These are phyloP conservation scores for Harpagus bidentatus DNA, from an alignment of 2,113 vertebrate species.

Conservation along the genomic window DNA sequence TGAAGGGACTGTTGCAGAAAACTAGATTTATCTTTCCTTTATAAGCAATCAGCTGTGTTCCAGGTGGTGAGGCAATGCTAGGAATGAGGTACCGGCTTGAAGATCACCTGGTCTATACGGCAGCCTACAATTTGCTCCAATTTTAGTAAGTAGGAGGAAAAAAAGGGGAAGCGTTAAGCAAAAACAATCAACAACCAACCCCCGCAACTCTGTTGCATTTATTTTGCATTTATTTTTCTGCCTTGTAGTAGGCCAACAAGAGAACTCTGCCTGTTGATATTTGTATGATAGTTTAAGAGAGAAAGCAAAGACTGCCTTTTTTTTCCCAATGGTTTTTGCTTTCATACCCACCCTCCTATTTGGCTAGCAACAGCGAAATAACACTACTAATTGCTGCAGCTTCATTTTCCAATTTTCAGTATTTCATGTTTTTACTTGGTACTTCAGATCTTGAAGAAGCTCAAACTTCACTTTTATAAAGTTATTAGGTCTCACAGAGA, in stretches of 20 bases:
- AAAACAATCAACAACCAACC: background rate
- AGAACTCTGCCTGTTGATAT: background rate
- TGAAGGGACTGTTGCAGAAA: slow-evolving; percentile 27
- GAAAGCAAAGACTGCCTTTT: background rate
- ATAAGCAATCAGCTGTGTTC: background rate
- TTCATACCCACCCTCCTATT: background rate
- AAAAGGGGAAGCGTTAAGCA: background rate
- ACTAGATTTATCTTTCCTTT: background rate
- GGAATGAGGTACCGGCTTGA: slow-evolving; percentile 11
- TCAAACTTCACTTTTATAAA: background rate
- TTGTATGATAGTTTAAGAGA: background rate
- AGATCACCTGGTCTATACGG: background rate
- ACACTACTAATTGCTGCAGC: background rate
- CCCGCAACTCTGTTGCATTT: background rate
- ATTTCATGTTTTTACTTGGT: background rate
- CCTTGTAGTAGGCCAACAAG: background rate
- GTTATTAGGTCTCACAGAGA: background rate
- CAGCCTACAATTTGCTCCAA: background rate
- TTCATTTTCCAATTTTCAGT: background rate
- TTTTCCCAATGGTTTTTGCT: background rate
- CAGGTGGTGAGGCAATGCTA: background rate
- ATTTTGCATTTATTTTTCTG: background rate
- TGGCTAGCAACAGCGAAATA: background rate
- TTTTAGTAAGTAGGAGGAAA: background rate
- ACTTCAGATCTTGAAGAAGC: background rate